Conservation (phyloP, 2,797 vertebrate species). For the Spinus olivaceus region DNA sequence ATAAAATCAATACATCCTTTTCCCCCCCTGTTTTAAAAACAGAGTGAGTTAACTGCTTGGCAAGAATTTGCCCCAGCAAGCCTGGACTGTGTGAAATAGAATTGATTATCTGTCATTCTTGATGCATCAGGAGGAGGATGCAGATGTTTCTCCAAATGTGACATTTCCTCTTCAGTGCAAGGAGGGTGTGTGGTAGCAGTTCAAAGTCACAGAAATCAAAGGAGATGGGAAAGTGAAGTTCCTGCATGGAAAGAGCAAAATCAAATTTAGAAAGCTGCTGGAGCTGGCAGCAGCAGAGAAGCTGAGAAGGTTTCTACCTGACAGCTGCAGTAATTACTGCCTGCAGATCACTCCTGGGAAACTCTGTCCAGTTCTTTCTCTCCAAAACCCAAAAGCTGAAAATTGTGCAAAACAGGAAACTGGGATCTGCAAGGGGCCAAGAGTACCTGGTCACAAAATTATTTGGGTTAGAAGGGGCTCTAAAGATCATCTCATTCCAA, state of each 20-base stretch:
- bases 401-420: neutral
- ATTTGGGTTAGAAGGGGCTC: neutral
- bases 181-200: neutral
- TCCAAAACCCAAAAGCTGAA: neutral
- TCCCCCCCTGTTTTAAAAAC: fast-evolving
- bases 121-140: neutral
- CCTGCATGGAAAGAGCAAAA: neutral
- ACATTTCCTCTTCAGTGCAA: neutral
- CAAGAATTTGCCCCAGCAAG: neutral
- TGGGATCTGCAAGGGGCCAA: neutral
- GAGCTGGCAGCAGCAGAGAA: neutral
- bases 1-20: neutral
- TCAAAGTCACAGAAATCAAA: neutral
- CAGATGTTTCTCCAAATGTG: neutral
- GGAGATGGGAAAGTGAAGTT: neutral
- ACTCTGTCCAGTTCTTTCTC: neutral
- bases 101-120: neutral
- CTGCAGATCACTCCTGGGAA: neutral
- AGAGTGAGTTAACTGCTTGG: fast-evolving
- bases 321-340: neutral
- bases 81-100: neutral
- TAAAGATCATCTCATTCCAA: neutral
- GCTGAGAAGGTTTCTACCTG: neutral
- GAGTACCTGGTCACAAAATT: neutral
- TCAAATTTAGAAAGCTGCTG: neutral